Conservation (phyloP, 2,888 invertebrate species). For the Anthoptus insignis region DNA sequence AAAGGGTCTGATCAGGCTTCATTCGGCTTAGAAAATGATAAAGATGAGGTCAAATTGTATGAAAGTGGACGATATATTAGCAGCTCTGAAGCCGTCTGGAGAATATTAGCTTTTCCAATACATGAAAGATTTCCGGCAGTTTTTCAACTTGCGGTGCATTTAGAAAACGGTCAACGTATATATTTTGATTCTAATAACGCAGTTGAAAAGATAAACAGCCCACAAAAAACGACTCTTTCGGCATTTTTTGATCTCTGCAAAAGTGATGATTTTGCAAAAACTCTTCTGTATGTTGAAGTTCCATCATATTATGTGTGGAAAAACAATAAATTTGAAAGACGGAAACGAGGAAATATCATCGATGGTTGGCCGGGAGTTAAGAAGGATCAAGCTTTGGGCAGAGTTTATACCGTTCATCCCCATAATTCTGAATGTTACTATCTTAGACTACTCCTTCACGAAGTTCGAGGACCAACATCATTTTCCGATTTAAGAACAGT, state of each 20-base stretch:
- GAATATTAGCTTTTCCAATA: background rate
- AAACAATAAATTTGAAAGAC: conserved; percentile 40
- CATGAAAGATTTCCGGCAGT: background rate
- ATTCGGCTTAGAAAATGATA: conserved; percentile 18
- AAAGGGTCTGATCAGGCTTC: background rate
- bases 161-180: conserved; percentile 16
- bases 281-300: too few relatives aligned
- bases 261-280: too few relatives aligned
- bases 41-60: background rate
- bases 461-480: conserved; percentile 40
- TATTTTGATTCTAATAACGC: too few relatives aligned
- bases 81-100: background rate
- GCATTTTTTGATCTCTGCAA: conserved; percentile 43
- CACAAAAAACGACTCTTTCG: conserved; percentile 49
- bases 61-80: background rate
- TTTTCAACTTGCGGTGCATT: background rate
- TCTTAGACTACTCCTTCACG: conserved; percentile 41
- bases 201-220: conserved; percentile 34
- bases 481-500: conserved; percentile 42
- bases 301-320: conserved; percentile 46
- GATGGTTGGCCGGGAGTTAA: conserved; percentile 32
- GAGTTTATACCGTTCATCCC: conserved; percentile 40
- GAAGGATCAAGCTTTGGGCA: conserved; percentile 37
- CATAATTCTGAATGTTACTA: conserved; percentile 41
- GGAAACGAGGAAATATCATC: conserved; percentile 35